Evolutionary conservation across 1,140 invertebrate genomes (phyloP), one percentile per base, ranked within the genome.

Genomic region (Calliphora vicina): DNA sequence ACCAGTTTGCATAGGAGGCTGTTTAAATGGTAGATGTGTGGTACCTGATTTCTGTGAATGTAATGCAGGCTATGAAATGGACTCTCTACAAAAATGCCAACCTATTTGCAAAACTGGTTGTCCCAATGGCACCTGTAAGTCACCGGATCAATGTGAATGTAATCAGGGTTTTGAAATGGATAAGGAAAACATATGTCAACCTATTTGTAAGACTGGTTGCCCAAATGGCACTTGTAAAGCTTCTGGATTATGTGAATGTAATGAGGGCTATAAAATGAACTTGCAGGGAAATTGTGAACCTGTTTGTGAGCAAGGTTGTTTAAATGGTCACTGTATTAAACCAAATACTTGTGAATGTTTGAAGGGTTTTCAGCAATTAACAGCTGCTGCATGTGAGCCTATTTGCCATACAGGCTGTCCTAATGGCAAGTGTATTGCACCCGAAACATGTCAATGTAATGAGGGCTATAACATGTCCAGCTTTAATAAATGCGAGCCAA

Each of bases 281-380:
- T 80, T 25, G 43, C 67, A 42, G 10, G 26, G 27, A 71, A 83
- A 25, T 10, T 93, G 92, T 72, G 35, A 35, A 27, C 82, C 81
- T 0, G 85, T 87, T 13, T 95, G 94, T 84, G 87, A 86, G 0
- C 88, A 90, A n/a, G 89, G 91, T 20, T 82, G 80, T 35, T 23
- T 25, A 6, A 84, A 84, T 84, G 83, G 80, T 0, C 85, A 88
- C 15, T 94, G 93, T 85, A 84, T 87, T 10, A 91, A 90, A 0
- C 93, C 93, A 0, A 89, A 93, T 3, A 88, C 86, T 1, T 94
- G 93, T 86, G 87, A 89, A 12, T 94, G 93, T 83, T 92, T 91
- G 85, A 89, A 91, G 43, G 92, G 92, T 61, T 92, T 92, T 83
- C 91, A 92, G 15, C 87, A 45, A 83, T 12, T 27, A 43, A 82